Evolutionary conservation across 2,113 vertebrate species (phyloP), one percentile per base, ranked within the genome.

Genomic region (Zosterops borbonicus): DNA sequence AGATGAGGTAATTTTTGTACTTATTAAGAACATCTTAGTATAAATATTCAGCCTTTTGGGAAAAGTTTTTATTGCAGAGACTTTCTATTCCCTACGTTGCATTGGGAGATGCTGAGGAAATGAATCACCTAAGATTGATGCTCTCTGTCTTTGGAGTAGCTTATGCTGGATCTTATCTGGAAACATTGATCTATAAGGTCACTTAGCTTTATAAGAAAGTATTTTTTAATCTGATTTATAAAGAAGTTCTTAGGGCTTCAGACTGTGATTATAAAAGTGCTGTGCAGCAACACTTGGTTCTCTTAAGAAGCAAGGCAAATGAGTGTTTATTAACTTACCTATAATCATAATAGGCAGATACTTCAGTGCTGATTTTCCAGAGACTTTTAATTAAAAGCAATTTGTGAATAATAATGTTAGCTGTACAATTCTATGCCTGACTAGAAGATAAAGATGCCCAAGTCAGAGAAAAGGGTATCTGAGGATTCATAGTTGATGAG

Each of bases 61-160:
- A 84, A 68, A 50, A 70, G 9, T 33, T 91, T 91, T 92, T 94
- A 77, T 79, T 65, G 42, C 31, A 89, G 70, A 84, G 76, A 50
- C 60, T 94, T 18, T 27, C 65, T 92, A 90, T 87, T 60, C 63
- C 71, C 35, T 92, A 83, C 87, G 93, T 91, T 91, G 52, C 58
- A 14, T 23, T 86, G 39, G 71, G 46, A 95, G 74, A 60, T 62
- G 35, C 74, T 44, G 27, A 89, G 67, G 86, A 94, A 81, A 94
- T 85, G 53, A 96, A 92, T 96, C 85, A 96, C 50, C 68, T 33
- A 67, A 89, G 92, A 96, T 64, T 71, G 90, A 94, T 95, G 69
- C 6, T 47, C 47, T 92, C 28, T 90, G 18, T 95, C 76, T 94
- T 89, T 78, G 67, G 41, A 95, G 53, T 92, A 52, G 37, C 58